Base-by-base conservation (phyloP, 2,888 invertebrate species). In the Drosophila birchii region DNA sequence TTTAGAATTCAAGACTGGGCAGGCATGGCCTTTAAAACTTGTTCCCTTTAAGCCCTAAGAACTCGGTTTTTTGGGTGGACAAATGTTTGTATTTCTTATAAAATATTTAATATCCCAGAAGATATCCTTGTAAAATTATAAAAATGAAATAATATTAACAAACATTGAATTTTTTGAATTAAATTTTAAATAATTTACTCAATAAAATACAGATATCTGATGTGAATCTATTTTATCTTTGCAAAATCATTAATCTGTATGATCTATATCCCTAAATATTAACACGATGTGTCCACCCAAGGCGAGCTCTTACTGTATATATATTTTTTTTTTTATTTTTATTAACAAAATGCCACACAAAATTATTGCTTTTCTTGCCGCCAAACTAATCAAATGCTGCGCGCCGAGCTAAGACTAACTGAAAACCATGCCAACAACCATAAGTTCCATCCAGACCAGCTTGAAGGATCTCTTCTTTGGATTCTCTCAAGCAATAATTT, bases 311-410 rank as follows among this genome's bases (percentile, higher is more conserved):
- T 39, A 29, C n/a, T 44, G 43, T 45, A 53, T 39, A 20, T 58
- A 58, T n/a, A n/a, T n/a, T 58, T 41, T 16, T 39, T 12, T 16
- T 66, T 32, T n/a, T 26, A 26, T 26, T 57, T 72, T 49, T 67
- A 32, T 41, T 41, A 67, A 67, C 26, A 51, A 57, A 49, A 58
- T 81, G 82, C 74, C 78, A 86, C 86, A 88, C 76, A 85, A 87
- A 87, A 88, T 87, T 87, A 86, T 86, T 86, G 86, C 86, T 86
- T 86, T 51, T 36, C 64, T 55, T 66, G 76, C 80, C 72, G 64
- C 73, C 41, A 53, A 72, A 55, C 56, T 54, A 72, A 64, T 41
- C 36, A 39, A 72, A 55, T n/a, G 47, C 47, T 45, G 56, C 72
- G 53, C 69, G 51, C 60, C 53, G 39, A 39, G 20, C 14, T 11